Evolutionary conservation across 1,140 invertebrate genomes (phyloP).

Genomic region (Drosophila ohnishii): DNA sequence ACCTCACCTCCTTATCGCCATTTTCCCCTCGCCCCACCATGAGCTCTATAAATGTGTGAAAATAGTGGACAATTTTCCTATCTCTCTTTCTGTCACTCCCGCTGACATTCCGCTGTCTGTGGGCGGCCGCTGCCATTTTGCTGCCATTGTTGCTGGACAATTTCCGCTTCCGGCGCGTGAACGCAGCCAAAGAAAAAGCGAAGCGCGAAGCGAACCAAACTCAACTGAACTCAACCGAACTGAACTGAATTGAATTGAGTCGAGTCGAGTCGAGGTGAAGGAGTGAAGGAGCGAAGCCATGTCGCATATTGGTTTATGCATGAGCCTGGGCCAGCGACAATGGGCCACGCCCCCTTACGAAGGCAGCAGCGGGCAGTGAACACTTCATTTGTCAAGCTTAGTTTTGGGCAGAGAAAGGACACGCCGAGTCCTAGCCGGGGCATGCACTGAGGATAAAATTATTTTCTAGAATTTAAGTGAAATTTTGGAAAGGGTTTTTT

Average conservation of each 20-base stretch:
- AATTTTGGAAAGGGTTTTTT: neutral
- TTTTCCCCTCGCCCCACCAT: neutral
- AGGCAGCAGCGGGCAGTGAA: constrained; percentile 34
- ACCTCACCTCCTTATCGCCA: constrained; percentile 13
- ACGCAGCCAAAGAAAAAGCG: constrained; percentile 45
- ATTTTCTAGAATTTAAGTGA: no score
- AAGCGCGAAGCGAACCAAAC: constrained; percentile 16
- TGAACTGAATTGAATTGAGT: constrained; percentile 15
- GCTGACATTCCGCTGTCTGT: constrained; percentile 20
- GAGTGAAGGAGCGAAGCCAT: constrained; percentile 20
- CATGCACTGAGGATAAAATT: constrained; percentile 22
- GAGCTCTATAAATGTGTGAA: constrained; percentile 71
- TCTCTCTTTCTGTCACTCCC: constrained; percentile 11
- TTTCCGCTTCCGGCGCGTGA: constrained; percentile 79
- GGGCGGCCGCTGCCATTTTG: constrained; percentile 68
- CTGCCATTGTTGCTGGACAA: constrained; percentile 76
- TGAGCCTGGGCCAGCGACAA: constrained; percentile 53
- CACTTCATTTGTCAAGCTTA: constrained; percentile 75
- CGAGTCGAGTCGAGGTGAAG: neutral
- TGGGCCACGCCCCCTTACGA: constrained; percentile 11
- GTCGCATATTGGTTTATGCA: constrained; percentile 77
- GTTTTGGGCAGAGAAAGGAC: constrained; percentile 30
- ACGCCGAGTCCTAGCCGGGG: constrained; percentile 4
- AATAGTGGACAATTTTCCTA: constrained; percentile 71
- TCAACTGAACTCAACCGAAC: constrained; percentile 11